phyloP scores from a whole-genome alignment of 2,888 invertebrate species.

The Bombyx huttoni region DNA sequence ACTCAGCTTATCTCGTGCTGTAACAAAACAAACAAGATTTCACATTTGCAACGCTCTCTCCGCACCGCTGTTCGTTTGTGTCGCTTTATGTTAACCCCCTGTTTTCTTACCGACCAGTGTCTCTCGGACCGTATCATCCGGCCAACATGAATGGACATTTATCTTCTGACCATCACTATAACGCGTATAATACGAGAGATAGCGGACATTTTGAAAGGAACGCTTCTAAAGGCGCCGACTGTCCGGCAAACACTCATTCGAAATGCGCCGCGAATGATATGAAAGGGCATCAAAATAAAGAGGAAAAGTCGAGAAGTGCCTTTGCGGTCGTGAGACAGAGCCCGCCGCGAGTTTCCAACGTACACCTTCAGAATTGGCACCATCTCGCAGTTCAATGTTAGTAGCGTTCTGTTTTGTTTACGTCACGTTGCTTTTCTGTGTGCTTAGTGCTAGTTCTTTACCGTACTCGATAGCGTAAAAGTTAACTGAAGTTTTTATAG shows the following conservation, averaged over 20 bases:
- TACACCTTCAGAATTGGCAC: conserved; percentile 70
- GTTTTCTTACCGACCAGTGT: conserved; percentile 57
- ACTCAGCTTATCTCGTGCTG: background rate
- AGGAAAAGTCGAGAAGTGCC: conserved; percentile 73
- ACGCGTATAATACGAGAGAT: conserved; percentile 66
- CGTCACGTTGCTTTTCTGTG: conserved; percentile 18
- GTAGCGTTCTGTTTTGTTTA: conserved; percentile 55
- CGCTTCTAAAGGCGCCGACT: conserved; percentile 50
- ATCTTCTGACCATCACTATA: conserved; percentile 62
- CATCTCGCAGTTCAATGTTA: conserved; percentile 78
- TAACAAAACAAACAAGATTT: conserved; percentile 25
- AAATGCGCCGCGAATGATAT: conserved; percentile 54
- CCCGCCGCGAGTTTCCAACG: conserved; percentile 62
- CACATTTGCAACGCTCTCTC: conserved; percentile 38
- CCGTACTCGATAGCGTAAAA: background rate
- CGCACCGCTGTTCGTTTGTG: conserved; percentile 54
- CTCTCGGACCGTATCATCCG: conserved; percentile 65
- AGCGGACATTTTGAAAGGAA: conserved; percentile 64
- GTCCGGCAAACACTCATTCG: conserved; percentile 64
- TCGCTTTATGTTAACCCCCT: conserved; percentile 57
- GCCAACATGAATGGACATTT: conserved; percentile 61
- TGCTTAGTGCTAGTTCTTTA: conserved; percentile 10
- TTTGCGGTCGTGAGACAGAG: conserved; percentile 75
- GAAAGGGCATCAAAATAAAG: conserved; percentile 58
- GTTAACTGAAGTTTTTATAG: background rate